phyloP scores from a whole-genome alignment of 2,888 invertebrate species.

The Drosophila flavopinicola region DNA sequence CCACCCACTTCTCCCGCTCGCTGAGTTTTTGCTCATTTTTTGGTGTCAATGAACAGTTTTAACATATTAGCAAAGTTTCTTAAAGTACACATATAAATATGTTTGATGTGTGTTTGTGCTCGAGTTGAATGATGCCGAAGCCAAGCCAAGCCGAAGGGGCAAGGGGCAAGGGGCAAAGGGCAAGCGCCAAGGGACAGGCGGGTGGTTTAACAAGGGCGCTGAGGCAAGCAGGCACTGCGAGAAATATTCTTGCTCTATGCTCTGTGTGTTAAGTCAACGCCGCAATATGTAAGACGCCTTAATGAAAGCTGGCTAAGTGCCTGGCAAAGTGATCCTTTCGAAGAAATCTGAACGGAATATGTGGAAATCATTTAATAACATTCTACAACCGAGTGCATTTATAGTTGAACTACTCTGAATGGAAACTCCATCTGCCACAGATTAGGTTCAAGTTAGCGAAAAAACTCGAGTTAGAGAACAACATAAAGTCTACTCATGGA shows the following conservation, averaged over 20 bases:
- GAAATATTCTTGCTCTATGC: conserved; percentile 12
- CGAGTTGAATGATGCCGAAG: conserved; percentile 17
- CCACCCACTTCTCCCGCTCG: conserved; percentile 13
- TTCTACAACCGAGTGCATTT: too few relatives aligned
- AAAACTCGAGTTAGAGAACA: too few relatives aligned
- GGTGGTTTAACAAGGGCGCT: background rate
- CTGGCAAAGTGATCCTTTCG: conserved; percentile 25
- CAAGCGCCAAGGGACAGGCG: background rate
- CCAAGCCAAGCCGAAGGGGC: background rate
- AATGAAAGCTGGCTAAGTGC: conserved; percentile 33
- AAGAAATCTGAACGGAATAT: too few relatives aligned
- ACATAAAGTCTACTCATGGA: too few relatives aligned
- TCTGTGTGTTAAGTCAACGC: conserved; percentile 50
- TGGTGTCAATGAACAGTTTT: conserved; percentile 80
- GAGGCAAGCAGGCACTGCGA: background rate
- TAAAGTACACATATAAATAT: conserved; percentile 76
- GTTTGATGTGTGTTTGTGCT: conserved; percentile 68
- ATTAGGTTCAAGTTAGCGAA: too few relatives aligned
- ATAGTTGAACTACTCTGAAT: too few relatives aligned
- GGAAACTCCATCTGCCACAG: too few relatives aligned
- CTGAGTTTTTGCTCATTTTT: conserved; percentile 72
- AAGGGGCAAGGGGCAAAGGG: background rate
- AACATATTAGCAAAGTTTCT: conserved; percentile 81
- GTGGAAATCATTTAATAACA: too few relatives aligned
- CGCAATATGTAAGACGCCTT: conserved; percentile 55